These are phyloP conservation scores for Eudorcas thomsonii DNA, from an alignment of 2,113 vertebrate genomes.

Conservation along the genomic window DNA sequence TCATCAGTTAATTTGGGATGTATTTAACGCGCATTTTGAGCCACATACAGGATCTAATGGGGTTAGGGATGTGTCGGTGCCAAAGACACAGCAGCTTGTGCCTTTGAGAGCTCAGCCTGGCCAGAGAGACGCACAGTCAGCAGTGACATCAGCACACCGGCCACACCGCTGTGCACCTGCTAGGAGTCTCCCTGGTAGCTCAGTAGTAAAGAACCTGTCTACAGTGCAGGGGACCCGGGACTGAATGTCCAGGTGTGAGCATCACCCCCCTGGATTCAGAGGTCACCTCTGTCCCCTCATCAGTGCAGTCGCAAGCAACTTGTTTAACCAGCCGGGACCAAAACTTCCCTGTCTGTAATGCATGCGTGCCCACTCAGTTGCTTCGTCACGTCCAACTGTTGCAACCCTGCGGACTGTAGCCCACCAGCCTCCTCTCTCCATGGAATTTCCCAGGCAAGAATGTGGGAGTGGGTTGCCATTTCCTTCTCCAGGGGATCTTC, in stretches of 20 bases:
- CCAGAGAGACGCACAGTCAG: not conserved
- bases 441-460: not conserved
- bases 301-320: fast-evolving
- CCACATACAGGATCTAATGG: not conserved
- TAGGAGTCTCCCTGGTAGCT: not conserved
- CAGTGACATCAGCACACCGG: fast-evolving
- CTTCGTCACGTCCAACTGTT: not conserved
- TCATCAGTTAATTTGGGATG: not conserved
- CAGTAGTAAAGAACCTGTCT: not conserved
- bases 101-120: not conserved
- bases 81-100: not conserved
- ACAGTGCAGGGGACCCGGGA: fast-evolving
- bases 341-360: not conserved
- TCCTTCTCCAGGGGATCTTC: not conserved
- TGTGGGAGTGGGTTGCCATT: not conserved
- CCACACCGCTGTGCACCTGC: not conserved
- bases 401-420: not conserved
- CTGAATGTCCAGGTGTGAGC: not conserved
- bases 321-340: too few relatives aligned
- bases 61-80: not conserved
- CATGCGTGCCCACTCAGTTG: fast-evolving
- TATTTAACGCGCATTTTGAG: not conserved
- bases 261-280: not conserved
- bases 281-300: not conserved
- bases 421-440: not conserved